Conservation (phyloP, 2,888 invertebrate genomes). For the Piscicola geometra region DNA sequence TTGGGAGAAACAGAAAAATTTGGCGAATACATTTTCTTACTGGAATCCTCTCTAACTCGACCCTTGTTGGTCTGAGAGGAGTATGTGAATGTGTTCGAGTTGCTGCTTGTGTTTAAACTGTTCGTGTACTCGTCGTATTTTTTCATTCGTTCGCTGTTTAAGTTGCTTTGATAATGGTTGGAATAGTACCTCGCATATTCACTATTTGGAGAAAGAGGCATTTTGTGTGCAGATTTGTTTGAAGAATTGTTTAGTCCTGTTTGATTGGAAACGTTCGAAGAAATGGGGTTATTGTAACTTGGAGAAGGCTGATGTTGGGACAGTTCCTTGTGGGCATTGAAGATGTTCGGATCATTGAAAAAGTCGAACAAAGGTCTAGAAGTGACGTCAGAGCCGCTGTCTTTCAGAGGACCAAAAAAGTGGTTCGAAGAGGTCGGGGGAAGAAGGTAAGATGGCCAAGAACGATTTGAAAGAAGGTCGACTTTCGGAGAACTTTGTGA, state of each 20-base stretch:
- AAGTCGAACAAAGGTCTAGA: slow-evolving; percentile 14
- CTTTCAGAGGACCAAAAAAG: slow-evolving; percentile 24
- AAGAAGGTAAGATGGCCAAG: slow-evolving; percentile 21
- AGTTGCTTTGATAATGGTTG: not conserved
- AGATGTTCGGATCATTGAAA: not conserved
- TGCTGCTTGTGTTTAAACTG: not conserved
- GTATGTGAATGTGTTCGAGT: not conserved
- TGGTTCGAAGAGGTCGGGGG: slow-evolving; percentile 12
- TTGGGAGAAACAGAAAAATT: not conserved
- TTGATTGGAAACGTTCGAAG: not conserved
- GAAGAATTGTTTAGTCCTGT: not conserved
- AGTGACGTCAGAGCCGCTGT: slow-evolving; percentile 24
- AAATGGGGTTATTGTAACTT: not conserved
- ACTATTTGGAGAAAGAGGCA: not conserved
- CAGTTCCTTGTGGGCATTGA: not conserved
- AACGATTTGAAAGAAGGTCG: not conserved
- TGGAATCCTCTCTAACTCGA: not conserved
- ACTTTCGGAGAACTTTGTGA: slow-evolving; percentile 10
- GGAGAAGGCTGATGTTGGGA: not conserved
- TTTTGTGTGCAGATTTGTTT: not conserved
- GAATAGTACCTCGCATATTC: not conserved
- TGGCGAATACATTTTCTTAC: slow-evolving; percentile 2
- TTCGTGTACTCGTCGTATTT: not conserved
- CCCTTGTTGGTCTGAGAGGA: slow-evolving; percentile 3
- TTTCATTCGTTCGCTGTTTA: not conserved